Conservation (phyloP, 1,140 invertebrate species). For the Danaus plexippus region DNA sequence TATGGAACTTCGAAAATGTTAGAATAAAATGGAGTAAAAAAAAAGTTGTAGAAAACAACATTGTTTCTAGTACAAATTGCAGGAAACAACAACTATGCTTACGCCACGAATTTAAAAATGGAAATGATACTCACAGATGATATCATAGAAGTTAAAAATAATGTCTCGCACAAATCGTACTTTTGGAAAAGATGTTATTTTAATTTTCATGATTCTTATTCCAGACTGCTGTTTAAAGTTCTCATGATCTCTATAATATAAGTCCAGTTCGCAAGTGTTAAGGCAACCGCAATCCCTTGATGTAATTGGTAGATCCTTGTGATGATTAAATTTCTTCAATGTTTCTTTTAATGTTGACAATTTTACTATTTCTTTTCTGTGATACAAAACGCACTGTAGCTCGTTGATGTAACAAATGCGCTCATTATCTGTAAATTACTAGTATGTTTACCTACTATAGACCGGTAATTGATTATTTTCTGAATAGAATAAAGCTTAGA, state of each 20-base stretch:
- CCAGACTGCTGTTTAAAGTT: conserved; percentile 21
- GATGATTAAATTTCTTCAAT: conserved; percentile 23
- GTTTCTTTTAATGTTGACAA: conserved; percentile 34
- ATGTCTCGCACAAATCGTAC: conserved; percentile 46
- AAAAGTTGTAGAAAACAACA: no score
- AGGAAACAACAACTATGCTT: no score
- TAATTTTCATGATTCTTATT: conserved; percentile 33
- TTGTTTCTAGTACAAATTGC: no score
- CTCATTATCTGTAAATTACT: conserved; percentile 37
- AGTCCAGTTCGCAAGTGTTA: conserved; percentile 42
- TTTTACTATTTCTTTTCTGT: conserved; percentile 44
- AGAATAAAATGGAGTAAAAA: no score
- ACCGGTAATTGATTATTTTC: no score
- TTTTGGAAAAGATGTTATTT: conserved; percentile 49
- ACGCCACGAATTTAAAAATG: no score
- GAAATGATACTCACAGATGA: conserved; percentile 42
- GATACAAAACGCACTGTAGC: conserved; percentile 36
- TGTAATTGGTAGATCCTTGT: conserved; percentile 32
- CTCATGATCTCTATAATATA: conserved; percentile 49
- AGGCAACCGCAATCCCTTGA: conserved; percentile 46
- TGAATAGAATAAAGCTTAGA: no score
- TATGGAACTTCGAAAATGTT: no score
- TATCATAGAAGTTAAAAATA: conserved; percentile 47
- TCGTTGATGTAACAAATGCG: conserved; percentile 41
- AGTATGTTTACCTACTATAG: neutral